Evolutionary conservation across 2,113 vertebrate species (phyloP), one percentile per base, ranked within the genome.

Genomic region (Perca schrenkii): DNA sequence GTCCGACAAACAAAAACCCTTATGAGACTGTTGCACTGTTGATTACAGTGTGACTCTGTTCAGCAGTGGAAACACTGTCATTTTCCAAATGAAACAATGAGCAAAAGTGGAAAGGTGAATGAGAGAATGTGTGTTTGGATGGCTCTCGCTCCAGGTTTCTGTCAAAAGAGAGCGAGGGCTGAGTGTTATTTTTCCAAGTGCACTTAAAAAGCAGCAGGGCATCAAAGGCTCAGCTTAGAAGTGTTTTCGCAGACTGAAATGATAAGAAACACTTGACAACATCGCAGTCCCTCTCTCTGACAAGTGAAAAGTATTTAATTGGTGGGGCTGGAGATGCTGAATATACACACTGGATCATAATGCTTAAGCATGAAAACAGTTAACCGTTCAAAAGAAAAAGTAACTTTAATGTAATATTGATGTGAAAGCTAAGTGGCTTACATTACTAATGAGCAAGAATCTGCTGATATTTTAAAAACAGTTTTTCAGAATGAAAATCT

Each of bases 141-240:
- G 66, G 62, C 69, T 68, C 69, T 47, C 12, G 57, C 74, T 84
- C 80, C 80, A 83, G 78, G 81, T 85, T 86, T 74, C 82, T 87
- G 82, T 90, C 72, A 85, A 16, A 61, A 84, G 78, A 58, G 73
- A 87, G 81, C 69, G 85, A 85, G 80, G 66, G 82, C 76, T 52
- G 80, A 89, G 86, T 84, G 82, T 84, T 85, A 72, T 88, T 84
- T 92, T 89, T 84, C 84, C 85, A 79, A 88, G 91, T 76, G 88
- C 87, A 83, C 89, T 90, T 86, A 19, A 83, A 90, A 76, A 67
- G 84, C 84, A 86, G 79, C 80, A 13, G 79, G 87, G 73, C 86
- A 87, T 91, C 88, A 90, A 87, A 86, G 88, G 72, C 85, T 56
- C 49, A 57, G 28, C 71, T 17, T 14, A 79, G 83, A 89, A 86